These are phyloP conservation scores for Arctocebus calabarensis DNA, from an alignment of 2,797 vertebrate genomes.

Conservation along the genomic window DNA sequence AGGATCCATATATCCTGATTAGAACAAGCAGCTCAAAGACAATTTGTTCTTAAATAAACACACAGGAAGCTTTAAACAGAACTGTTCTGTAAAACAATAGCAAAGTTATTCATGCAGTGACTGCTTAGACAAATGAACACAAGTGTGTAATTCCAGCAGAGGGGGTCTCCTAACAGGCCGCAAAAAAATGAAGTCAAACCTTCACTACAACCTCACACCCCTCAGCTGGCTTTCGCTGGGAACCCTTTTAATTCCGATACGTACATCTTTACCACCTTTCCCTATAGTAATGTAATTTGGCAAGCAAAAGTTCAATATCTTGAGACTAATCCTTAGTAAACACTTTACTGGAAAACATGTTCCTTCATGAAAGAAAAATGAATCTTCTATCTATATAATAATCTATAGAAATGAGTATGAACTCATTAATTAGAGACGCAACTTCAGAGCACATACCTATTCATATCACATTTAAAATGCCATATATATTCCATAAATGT, in stretches of 20 bases:
- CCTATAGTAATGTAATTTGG: neutral
- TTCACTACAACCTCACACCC: neutral
- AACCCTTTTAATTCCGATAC: neutral
- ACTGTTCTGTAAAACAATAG: neutral
- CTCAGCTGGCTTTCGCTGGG: neutral
- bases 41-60: neutral
- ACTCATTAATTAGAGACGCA: conserved; percentile 21
- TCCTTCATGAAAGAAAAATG: conserved; percentile 30
- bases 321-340: conserved; percentile 41
- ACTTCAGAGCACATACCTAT: neutral
- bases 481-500: neutral
- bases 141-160: neutral
- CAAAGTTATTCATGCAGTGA: neutral
- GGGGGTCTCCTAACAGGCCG: neutral
- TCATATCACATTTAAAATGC: neutral
- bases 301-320: neutral
- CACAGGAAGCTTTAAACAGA: neutral
- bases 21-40: conserved; percentile 36
- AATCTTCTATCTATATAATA: neutral
- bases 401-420: neutral
- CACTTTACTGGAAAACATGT: neutral
- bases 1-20: conserved; percentile 8
- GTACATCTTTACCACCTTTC: neutral
- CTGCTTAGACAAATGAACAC: neutral
- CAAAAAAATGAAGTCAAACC: neutral